Base-by-base conservation (phyloP, 1,140 invertebrate species). In the Zaprionus ghesquierei region DNA sequence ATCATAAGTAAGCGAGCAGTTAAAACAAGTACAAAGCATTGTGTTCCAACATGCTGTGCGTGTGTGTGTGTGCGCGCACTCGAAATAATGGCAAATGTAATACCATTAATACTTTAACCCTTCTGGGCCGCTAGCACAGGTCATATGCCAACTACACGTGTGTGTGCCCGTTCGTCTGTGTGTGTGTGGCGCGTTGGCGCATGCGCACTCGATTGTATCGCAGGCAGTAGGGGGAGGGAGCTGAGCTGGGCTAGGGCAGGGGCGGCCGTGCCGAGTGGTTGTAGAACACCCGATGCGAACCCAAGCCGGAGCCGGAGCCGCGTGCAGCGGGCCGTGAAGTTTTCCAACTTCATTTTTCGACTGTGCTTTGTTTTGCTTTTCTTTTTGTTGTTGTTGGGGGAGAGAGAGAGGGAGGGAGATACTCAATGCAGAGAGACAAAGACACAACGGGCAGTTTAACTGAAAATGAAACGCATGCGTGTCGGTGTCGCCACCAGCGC, bases 401-500 rank as follows among this genome's bases (percentile, higher is more conserved):
- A 50, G 6, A 18, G 58, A 9, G n/a, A 12, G 41, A 9, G 41
- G 18, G 23, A 25, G 18, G 9, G 27, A 4, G 27, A 29, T 2
- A 29, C 2, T 2, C 27, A 5, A 29, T 29, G 6, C 27, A 29
- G 27, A 62, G 27, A 77, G 35, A 68, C 29, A 68, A 25, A 69
- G 15, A 44, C 35, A 66, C 63, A 72, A 29, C 41, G 66, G 62
- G 33, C 69, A 60, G 63, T 58, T 65, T 65, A 66, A 59, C 70
- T 72, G 63, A 68, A 73, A 73, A 49, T 61, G 56, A 85, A 71
- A 78, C 70, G 75, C 81, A 81, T 86, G 82, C 82, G 82, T 86
- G 81, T 86, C 82, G 81, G 61, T 86, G 81, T 86, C 81, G 81
- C 81, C 82, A 86, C 74, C 77, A 75, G 77, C 81, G 31, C 27